phyloP scores from a whole-genome alignment of 2,888 invertebrate genomes.

The Ctena decussata region DNA sequence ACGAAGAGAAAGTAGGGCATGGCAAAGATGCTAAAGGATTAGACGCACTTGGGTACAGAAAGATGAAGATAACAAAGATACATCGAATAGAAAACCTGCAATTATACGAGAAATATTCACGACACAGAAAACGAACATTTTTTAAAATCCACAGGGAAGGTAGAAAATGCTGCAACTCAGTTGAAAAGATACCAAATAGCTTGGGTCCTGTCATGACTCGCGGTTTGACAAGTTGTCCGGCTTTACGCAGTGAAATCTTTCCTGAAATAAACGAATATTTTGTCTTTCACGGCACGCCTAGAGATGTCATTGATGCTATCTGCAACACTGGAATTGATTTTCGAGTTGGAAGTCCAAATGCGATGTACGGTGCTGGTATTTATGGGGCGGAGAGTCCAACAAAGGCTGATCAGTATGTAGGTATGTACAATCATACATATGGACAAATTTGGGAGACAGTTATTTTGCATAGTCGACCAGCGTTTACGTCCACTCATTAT shows the following conservation, averaged over 20 bases:
- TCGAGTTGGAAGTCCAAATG: constrained; percentile 51
- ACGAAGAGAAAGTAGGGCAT: constrained; percentile 54
- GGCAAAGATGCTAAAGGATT: constrained; percentile 72
- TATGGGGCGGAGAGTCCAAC: constrained; percentile 71
- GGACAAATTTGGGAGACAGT: too few relatives aligned
- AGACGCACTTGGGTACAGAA: constrained; percentile 17
- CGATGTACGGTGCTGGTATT: constrained; percentile 72
- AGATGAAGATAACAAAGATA: constrained; percentile 65
- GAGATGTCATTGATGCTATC: constrained; percentile 49
- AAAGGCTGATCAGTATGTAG: constrained; percentile 72
- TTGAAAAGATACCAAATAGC: too few relatives aligned
- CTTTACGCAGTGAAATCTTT: constrained; percentile 43
- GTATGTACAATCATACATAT: too few relatives aligned
- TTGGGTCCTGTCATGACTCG: too few relatives aligned
- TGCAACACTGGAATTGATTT: constrained; percentile 63
- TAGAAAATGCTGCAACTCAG: too few relatives aligned
- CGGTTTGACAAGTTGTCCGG: not conserved
- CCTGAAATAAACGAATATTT: constrained; percentile 68
- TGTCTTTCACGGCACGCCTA: constrained; percentile 69
- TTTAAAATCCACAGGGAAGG: too few relatives aligned
- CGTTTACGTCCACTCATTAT: too few relatives aligned
- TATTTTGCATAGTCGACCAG: too few relatives aligned
- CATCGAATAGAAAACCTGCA: constrained; percentile 73
- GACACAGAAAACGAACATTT: too few relatives aligned
- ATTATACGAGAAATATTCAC: constrained; percentile 63